Evolutionary conservation across 1,140 invertebrate genomes (phyloP).

Genomic region (Glossosoma conforme): DNA sequence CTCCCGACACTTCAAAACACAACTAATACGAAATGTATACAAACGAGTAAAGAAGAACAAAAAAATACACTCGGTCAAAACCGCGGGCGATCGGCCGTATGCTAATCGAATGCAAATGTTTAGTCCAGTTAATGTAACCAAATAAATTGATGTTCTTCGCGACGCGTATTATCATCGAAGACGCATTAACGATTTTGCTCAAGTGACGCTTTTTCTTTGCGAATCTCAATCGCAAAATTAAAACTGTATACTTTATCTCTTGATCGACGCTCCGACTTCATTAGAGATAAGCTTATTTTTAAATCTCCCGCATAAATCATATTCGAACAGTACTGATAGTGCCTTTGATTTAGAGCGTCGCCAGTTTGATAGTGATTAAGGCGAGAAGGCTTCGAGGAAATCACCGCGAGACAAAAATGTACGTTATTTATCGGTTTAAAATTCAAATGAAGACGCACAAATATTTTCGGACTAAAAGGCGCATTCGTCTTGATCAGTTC

Average conservation of each 20-base stretch:
- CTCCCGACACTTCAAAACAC: neutral
- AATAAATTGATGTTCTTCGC: constrained; percentile 40
- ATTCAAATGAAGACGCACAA: constrained; percentile 20
- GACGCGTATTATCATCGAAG: constrained; percentile 37
- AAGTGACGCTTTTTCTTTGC: constrained; percentile 16
- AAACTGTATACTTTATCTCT: constrained; percentile 22
- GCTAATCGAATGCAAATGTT: constrained; percentile 51
- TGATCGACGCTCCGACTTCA: constrained; percentile 15
- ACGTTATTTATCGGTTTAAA: constrained; percentile 10
- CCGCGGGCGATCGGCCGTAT: constrained; percentile 36
- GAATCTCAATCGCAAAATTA: constrained; percentile 17
- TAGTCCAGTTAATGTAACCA: constrained; percentile 46
- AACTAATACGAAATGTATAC: constrained; percentile 13
- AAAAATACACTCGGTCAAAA: constrained; percentile 13
- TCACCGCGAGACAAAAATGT: constrained; percentile 9
- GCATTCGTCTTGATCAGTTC: constrained; percentile 2
- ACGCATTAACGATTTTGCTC: constrained; percentile 36
- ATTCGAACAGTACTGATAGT: no score
- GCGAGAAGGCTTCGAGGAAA: constrained; percentile 9
- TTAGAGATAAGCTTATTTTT: constrained; percentile 1
- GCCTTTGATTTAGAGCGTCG: no score
- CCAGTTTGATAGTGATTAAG: no score
- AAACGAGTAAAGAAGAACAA: constrained; percentile 2
- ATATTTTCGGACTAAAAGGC: neutral
- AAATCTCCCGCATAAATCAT: neutral